phyloP scores from a whole-genome alignment of 1,140 invertebrate species.

The Lanistes nyassanus region DNA sequence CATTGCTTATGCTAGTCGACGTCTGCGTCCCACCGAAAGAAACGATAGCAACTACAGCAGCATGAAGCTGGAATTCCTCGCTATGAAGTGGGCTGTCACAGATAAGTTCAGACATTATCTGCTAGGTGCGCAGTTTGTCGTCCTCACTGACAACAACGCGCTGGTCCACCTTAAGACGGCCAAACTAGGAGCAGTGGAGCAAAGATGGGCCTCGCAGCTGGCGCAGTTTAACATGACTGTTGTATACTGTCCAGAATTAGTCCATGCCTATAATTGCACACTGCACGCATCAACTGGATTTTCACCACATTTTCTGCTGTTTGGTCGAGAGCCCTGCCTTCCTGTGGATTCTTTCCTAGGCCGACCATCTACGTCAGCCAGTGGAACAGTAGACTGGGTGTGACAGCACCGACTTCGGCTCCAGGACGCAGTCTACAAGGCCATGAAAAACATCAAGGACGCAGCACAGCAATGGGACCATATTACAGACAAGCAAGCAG shows the following conservation, averaged over 20 bases:
- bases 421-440: not conserved
- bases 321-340: slow-evolving; percentile 28
- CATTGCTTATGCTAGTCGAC: not conserved
- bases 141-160: not conserved
- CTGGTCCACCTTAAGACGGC: no score
- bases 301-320: slow-evolving; percentile 35
- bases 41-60: no score
- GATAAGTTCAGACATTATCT: no score
- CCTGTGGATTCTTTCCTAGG: slow-evolving; percentile 30
- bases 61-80: no score
- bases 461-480: not conserved
- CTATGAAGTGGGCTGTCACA: no score
- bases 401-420: slow-evolving; percentile 5
- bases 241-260: slow-evolving; percentile 30
- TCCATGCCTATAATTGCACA: slow-evolving; percentile 33
- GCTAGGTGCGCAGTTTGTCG: slow-evolving; percentile 1
- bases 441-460: not conserved
- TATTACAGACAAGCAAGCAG: not conserved
- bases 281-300: slow-evolving; percentile 34
- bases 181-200: no score
- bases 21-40: no score
- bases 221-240: no score
- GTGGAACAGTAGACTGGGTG: not conserved
- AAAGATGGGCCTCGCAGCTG: no score
- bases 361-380: not conserved